phyloP scores from a whole-genome alignment of 2,888 invertebrate species.

The Polyploca ridens region DNA sequence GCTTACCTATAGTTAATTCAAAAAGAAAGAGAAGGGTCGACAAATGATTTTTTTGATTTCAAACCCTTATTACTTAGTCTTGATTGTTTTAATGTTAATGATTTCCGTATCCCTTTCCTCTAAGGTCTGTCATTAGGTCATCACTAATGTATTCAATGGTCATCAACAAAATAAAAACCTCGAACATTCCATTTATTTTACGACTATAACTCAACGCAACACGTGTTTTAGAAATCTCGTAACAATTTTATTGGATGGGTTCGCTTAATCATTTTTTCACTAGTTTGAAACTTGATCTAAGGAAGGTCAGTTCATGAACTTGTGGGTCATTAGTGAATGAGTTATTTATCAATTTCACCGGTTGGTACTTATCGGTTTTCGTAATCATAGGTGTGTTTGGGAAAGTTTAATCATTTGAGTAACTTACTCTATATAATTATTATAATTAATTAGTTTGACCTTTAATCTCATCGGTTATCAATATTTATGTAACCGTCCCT shows the following conservation, averaged over 20 bases:
- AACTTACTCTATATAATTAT: no score
- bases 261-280: slow-evolving; percentile 1
- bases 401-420: no score
- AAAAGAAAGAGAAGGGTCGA: no score
- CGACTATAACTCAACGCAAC: slow-evolving; percentile 19
- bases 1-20: no score
- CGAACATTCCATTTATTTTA: slow-evolving; percentile 30
- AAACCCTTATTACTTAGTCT: background rate
- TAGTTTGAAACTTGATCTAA: background rate
- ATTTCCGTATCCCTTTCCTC: background rate
- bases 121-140: background rate
- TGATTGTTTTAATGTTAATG: background rate
- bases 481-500: no score
- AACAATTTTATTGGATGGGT: slow-evolving; percentile 19
- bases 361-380: background rate
- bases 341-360: background rate
- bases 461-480: no score
- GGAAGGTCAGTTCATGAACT: background rate
- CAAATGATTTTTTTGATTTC: no score
- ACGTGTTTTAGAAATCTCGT: slow-evolving; percentile 25
- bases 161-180: slow-evolving; percentile 18
- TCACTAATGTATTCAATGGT: background rate
- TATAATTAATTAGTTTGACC: no score
- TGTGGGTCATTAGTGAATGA: background rate
- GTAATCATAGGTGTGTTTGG: background rate